A percentile compares a stretch with the other conserved stretches of the same genome.
Evolutionary conservation across 2,797 vertebrate genomes (phyloP).

Genomic region (Pipistrellus pygmaeus): DNA sequence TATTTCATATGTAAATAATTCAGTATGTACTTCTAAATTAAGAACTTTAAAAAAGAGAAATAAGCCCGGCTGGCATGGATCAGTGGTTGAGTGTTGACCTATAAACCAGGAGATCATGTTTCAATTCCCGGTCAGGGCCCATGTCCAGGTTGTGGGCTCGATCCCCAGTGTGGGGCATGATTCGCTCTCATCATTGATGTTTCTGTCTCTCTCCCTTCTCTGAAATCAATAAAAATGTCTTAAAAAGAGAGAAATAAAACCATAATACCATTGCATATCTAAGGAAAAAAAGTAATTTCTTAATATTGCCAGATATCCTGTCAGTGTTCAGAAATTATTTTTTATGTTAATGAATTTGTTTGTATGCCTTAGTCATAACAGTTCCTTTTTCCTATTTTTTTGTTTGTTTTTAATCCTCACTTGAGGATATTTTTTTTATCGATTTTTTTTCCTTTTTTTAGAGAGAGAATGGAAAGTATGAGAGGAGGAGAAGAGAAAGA

Average conservation of each 20-base stretch:
- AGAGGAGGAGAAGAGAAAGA: not conserved
- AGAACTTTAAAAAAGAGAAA: not conserved
- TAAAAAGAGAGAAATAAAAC: not conserved
- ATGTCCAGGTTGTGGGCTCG: too few relatives aligned
- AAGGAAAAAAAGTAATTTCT: not conserved
- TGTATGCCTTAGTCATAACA: not conserved
- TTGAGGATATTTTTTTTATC: not conserved
- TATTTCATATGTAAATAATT: constrained; percentile 10
- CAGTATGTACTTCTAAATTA: not conserved
- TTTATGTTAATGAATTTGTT: not conserved
- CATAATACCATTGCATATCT: not conserved
- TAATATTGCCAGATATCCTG: not conserved
- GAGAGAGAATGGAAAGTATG: not conserved
- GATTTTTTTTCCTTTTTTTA: not conserved
- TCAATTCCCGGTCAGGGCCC: too few relatives aligned
- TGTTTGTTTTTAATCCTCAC: not conserved
- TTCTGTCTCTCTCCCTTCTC: too few relatives aligned
- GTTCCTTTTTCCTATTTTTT: not conserved
- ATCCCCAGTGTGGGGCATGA: too few relatives aligned
- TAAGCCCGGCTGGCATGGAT: too few relatives aligned
- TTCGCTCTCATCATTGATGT: too few relatives aligned
- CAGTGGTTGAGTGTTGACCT: too few relatives aligned
- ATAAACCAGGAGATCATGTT: too few relatives aligned
- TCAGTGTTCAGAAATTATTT: constrained; percentile 2
- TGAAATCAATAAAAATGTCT: too few relatives aligned